Base-by-base conservation (phyloP, 1,140 invertebrate genomes). In the Drosophila asahinai region DNA sequence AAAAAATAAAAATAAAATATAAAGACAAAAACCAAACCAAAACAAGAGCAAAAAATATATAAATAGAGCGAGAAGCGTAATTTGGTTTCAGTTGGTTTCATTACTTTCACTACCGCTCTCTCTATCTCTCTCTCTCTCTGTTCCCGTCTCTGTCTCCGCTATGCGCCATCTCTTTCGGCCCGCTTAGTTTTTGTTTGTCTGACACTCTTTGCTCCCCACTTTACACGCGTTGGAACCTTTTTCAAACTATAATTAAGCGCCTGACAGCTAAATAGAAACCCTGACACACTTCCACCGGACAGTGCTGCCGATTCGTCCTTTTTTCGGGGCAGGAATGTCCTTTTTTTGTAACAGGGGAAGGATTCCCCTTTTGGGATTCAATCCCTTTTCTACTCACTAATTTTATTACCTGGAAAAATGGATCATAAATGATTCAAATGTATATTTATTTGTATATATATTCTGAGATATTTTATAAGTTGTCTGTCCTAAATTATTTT, bases 191-290 rank as follows among this genome's bases (percentile, higher is more conserved):
- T 60, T 78, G 67, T 79, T 78, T 71, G 78, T 60, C 77, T 79
- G 59, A 83, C 80, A 76, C 72, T 66, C 60, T 70, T 78, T 52
- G 77, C 63, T 59, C 62, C 62, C 52, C 62, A 49, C 38, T 75
- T 45, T 43, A 76, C 60, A 86, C 68, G 62, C 72, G 62, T 67
- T 87, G 82, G 71, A 89, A 89, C 84, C 81, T 80, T 81, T 83
- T 89, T 89, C 58, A 71, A 87, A 80, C 72, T 83, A 74, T 87
- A 87, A 87, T 87, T 78, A 89, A 81, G 68, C 66, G 83, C 73
- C 73, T 89, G 80, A 87, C 86, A 73, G 83, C 72, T 65, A 80
- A 67, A 79, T 72, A 80, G 78, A 80, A 80, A 74, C 77, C 67
- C 77, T 60, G 57, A 80, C 61, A 78, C 75, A 77, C 74, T 55